A percentile compares a stretch with the other conserved stretches of the same genome.
Evolutionary conservation across 2,797 vertebrate genomes (phyloP).

Genomic region (Denticeps clupeoides): DNA sequence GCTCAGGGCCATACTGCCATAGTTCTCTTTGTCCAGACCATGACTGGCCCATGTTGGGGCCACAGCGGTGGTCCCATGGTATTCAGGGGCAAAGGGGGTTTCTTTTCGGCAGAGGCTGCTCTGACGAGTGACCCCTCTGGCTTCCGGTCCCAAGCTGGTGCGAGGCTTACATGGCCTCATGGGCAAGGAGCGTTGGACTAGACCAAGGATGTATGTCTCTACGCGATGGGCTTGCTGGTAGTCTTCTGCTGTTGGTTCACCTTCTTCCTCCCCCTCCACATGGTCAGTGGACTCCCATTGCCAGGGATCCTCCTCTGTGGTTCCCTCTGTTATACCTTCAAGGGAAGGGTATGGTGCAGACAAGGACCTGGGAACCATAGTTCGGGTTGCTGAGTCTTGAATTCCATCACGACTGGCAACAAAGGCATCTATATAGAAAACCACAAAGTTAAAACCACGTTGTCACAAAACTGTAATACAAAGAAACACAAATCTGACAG

Average conservation of each 20-base stretch:
- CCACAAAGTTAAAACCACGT: no score
- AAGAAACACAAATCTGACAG: background rate
- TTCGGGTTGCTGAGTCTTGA: conserved; percentile 24
- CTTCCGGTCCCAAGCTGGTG: conserved; percentile 54
- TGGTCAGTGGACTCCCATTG: conserved; percentile 23
- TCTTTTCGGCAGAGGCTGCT: conserved; percentile 60
- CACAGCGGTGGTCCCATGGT: conserved; percentile 33
- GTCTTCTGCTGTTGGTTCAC: conserved; percentile 33
- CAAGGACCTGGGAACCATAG: conserved; percentile 42
- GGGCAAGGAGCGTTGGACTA: conserved; percentile 60
- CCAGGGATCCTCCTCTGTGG: conserved; percentile 30
- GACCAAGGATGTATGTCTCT: conserved; percentile 67
- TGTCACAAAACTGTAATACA: background rate
- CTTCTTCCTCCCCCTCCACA: conserved; percentile 9
- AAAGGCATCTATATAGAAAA: no score
- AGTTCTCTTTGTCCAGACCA: conserved; percentile 26
- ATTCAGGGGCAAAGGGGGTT: conserved; percentile 35
- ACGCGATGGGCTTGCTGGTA: conserved; percentile 43
- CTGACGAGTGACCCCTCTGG: conserved; percentile 49
- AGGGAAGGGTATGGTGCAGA: conserved; percentile 46
- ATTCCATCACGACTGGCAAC: conserved; percentile 23
- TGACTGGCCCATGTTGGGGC: conserved; percentile 30
- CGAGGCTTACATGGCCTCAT: conserved; percentile 59
- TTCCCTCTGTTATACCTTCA: conserved; percentile 30
- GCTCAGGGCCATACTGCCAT: conserved; percentile 11